Evolutionary conservation across 2,797 vertebrate genomes (phyloP).

Genomic region (Diplodus puntazzo): DNA sequence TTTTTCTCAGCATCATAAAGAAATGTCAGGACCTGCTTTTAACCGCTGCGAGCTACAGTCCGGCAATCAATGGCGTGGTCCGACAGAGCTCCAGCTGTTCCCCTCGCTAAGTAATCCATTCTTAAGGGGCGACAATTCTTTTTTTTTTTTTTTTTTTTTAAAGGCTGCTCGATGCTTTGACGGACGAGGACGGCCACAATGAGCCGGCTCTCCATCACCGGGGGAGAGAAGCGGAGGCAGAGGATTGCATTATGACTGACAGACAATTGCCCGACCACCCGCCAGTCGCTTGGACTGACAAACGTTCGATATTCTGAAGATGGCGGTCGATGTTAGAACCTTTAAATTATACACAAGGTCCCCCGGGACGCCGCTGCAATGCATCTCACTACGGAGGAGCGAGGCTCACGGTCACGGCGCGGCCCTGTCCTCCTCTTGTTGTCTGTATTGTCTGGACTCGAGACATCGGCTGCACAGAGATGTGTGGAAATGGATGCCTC

Average conservation of each 20-base stretch:
- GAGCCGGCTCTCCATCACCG: constrained; percentile 64
- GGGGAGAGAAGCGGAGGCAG: constrained; percentile 50
- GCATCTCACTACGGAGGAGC: constrained; percentile 54
- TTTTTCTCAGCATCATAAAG: constrained; percentile 13
- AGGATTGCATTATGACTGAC: constrained; percentile 66
- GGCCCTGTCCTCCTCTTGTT: constrained; percentile 18
- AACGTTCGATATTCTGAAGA: constrained; percentile 89
- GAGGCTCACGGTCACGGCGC: constrained; percentile 31
- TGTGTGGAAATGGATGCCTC: constrained; percentile 35
- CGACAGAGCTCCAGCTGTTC: constrained; percentile 64
- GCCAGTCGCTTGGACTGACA: constrained; percentile 64
- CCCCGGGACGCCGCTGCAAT: constrained; percentile 66
- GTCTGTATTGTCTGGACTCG: constrained; percentile 37
- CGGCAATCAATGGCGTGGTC: constrained; percentile 67
- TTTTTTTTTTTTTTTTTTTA: constrained; percentile 29
- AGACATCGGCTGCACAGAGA: constrained; percentile 27
- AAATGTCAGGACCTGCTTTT: constrained; percentile 46
- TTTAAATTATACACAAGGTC: constrained; percentile 85
- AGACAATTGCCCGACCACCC: constrained; percentile 75
- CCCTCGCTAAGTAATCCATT: constrained; percentile 73
- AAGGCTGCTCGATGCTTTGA: constrained; percentile 66
- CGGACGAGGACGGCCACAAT: constrained; percentile 71
- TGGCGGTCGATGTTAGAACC: constrained; percentile 83
- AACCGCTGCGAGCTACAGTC: constrained; percentile 56
- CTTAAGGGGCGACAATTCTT: constrained; percentile 54